These are phyloP conservation scores for Corvus cornix DNA, from an alignment of 2,113 vertebrate genomes.

Conservation along the genomic window DNA sequence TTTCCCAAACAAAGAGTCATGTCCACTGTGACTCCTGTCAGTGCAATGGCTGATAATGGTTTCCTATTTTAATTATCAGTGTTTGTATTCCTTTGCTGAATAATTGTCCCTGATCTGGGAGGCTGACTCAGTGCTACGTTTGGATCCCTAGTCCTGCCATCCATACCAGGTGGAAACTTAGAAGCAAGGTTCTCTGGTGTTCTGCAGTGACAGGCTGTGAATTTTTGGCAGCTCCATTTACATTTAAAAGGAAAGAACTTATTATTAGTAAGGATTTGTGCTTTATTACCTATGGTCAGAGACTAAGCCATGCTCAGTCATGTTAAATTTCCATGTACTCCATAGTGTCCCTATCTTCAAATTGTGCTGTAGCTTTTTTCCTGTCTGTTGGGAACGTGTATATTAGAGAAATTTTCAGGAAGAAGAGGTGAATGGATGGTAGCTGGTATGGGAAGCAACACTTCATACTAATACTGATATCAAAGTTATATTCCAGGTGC, in stretches of 20 bases:
- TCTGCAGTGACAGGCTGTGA: neutral
- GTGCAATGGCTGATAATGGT: neutral
- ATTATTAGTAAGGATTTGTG: neutral
- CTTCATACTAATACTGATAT: neutral
- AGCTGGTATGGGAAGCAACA: neutral
- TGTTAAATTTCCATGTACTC: neutral
- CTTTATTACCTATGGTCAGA: neutral
- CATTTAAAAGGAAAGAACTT: neutral
- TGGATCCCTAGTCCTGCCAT: neutral
- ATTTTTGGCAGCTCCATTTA: neutral
- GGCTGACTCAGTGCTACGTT: neutral
- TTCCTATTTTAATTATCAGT: neutral
- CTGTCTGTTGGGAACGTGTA: accelerated
- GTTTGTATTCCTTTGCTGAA: neutral
- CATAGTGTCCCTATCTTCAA: neutral
- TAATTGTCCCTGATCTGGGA: neutral
- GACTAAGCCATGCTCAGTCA: neutral
- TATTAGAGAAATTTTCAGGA: neutral
- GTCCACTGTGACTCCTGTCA: neutral
- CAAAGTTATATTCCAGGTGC: neutral
- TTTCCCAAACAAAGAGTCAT: neutral
- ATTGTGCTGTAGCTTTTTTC: neutral
- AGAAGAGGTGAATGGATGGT: neutral
- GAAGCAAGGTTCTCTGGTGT: neutral
- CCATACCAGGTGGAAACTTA: neutral